Evolutionary conservation across 2,113 vertebrate genomes (phyloP).

Genomic region (Rhipidura dahli): DNA sequence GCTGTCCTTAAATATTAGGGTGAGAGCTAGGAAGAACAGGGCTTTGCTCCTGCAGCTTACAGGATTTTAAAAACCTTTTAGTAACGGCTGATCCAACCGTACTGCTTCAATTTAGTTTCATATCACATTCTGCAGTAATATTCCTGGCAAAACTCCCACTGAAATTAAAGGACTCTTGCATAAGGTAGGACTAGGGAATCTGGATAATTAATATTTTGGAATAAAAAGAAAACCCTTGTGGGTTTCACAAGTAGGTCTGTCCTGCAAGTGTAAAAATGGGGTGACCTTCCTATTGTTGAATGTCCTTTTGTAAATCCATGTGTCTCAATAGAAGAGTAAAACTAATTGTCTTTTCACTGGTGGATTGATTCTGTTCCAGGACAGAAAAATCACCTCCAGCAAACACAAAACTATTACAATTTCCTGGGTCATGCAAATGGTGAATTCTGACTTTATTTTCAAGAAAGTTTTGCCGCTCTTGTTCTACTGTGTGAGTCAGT

Average conservation of each 20-base stretch:
- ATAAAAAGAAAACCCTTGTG: slow-evolving; percentile 3
- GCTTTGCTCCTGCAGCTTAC: neutral
- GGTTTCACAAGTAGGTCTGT: neutral
- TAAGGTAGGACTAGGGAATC: neutral
- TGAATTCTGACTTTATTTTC: neutral
- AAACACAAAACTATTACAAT: slow-evolving; percentile 8
- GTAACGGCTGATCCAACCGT: neutral
- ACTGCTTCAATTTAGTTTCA: neutral
- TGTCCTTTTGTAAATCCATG: neutral
- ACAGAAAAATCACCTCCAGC: slow-evolving; percentile 30
- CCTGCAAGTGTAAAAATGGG: neutral
- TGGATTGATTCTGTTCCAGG: neutral
- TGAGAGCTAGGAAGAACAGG: neutral
- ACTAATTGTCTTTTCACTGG: slow-evolving; percentile 13
- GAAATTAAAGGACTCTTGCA: slow-evolving; percentile 4
- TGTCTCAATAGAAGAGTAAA: neutral
- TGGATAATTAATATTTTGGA: slow-evolving; percentile 13
- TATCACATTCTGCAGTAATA: neutral
- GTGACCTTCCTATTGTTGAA: slow-evolving; percentile 17
- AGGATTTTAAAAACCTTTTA: neutral
- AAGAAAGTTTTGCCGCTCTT: neutral
- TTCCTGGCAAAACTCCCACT: neutral
- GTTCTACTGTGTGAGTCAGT: neutral
- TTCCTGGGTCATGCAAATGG: neutral
- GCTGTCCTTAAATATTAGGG: slow-evolving; percentile 29